Base-by-base conservation (phyloP, 1,140 invertebrate genomes). In the Halictus rubicundus region DNA sequence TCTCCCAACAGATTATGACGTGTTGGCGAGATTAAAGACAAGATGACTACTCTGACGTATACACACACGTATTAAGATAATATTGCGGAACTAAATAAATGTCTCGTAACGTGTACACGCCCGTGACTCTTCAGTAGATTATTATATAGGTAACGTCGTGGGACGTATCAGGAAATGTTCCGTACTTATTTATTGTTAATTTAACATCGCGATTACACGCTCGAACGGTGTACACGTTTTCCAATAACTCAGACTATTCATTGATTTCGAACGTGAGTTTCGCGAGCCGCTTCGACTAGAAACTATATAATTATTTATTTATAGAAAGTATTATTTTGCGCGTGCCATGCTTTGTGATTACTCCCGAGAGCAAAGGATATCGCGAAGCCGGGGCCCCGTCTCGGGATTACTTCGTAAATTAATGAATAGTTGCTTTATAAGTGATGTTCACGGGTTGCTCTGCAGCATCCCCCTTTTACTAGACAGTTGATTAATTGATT, bases 1-100 rank as follows among this genome's bases (percentile, higher is more conserved):
- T 91, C 82, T 90, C 87, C 83, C 87, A 89, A 92, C 89, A 91
- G 90, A 92, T 91, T 92, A 89, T 89, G 76, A 91, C 87, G 86
- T 80, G 90, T 91, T 91, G 88, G 87, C 75, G 86, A 90, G 64
- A 87, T 83, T 86, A 90, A 88, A 85, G 63, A 86, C 82, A 77
- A 87, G 86, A 81, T 68, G 80, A 82, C 81, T 71, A 84, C 75
- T 83, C 73, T 84, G 52, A 88, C 69, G 84, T 81, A 85, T 83
- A 82, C 78, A 75, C 63, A 78, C 65, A 71, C 72, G 64, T 87
- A 79, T 86, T 86, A 84, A 75, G 78, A 82, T 82, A 76, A 83
- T 78, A 81, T 80, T 77, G 79, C 49, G 60, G 81, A 80, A 82
- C 10, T 63, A 49, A 69, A 79, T 63, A 57, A 73, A 79, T 42